Conservation (phyloP, 35 echinoderm and acorn worm species). For the Nesometra sesokonis region DNA sequence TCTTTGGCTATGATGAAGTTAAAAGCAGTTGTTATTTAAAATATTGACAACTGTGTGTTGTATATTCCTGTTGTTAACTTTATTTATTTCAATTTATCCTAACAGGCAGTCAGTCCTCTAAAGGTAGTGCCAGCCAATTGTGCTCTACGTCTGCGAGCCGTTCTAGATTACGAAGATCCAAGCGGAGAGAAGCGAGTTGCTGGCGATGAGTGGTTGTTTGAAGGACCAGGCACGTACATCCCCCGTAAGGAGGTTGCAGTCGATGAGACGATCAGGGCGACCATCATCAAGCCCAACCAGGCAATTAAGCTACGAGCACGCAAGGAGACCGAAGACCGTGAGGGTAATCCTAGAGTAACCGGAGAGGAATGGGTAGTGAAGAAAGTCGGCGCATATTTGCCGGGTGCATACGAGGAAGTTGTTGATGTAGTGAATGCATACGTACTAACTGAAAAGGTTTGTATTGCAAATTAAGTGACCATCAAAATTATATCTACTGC, state of each 20-base stretch:
- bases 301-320: conserved; percentile 91
- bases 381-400: conserved; percentile 91
- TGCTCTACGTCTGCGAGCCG: conserved; percentile 69
- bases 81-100: neutral
- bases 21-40: too few relatives aligned
- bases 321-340: conserved; percentile 73
- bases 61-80: neutral
- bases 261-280: conserved; percentile 84
- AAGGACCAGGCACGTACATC: conserved; percentile 93
- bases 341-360: conserved; percentile 54
- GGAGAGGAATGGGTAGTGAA: conserved; percentile 96
- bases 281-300: conserved; percentile 94
- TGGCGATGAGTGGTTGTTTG: conserved; percentile 98
- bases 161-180: conserved; percentile 85
- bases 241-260: conserved; percentile 89
- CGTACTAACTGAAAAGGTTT: conserved; percentile 94
- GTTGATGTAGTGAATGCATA: conserved; percentile 91
- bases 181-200: conserved; percentile 55
- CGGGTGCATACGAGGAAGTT: conserved; percentile 93
- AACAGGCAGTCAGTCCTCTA: conserved; percentile 70
- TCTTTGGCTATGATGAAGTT: too few relatives aligned
- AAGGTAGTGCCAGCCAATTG: conserved; percentile 92
- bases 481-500: neutral
- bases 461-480: too few relatives aligned
- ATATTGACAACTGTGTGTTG: neutral